Base-by-base conservation (phyloP, 2,113 vertebrate genomes). In the Lamprologus tigripictilis region DNA sequence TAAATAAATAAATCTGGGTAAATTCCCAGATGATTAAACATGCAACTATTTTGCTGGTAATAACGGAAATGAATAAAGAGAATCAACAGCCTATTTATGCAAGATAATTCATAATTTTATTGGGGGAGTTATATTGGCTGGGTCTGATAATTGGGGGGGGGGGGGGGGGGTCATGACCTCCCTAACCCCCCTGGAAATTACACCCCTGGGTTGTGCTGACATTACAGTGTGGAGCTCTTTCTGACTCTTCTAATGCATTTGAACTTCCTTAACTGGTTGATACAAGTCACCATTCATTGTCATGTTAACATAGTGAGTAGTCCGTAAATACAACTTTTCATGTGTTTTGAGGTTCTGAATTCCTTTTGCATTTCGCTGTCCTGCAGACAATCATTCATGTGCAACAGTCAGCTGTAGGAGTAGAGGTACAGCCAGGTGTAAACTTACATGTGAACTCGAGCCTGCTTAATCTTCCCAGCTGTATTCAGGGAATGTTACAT, bases 361-460 rank as follows among this genome's bases (percentile, higher is more conserved):
- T 47, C 21, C 2, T 83, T 49, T 81, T 0, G 6, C 80, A 45
- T 82, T 21, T 82, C 8, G 66, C 55, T 90, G 80, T 91, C 66
- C 89, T 71, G 79, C 93, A 94, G 93, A 86, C 76, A 86, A 84
- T 40, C 86, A 90, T 7, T 63, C 89, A 92, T 2, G 21, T 28
- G 5, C 45, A 76, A 35, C 7, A 82, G 68, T 79, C 83, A 42
- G 80, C 9, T 49, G 47, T 81, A 79, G 86, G 85, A 61, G 80
- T 26, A 81, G 47, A 90, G 5, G 88, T 16, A 51, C 31, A 88
- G 81, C 81, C 85, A 88, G 79, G 45, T 80, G 85, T 89, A 83
- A 82, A 90, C 35, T 47, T 21, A 23, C 31, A 91, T 84, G 89
- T 93, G 92, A 89, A 85, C 45, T 2, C 9, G n/a, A 81, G 17